These are phyloP conservation scores for Drosophila formosana DNA, from an alignment of 2,888 invertebrate species.

Conservation along the genomic window DNA sequence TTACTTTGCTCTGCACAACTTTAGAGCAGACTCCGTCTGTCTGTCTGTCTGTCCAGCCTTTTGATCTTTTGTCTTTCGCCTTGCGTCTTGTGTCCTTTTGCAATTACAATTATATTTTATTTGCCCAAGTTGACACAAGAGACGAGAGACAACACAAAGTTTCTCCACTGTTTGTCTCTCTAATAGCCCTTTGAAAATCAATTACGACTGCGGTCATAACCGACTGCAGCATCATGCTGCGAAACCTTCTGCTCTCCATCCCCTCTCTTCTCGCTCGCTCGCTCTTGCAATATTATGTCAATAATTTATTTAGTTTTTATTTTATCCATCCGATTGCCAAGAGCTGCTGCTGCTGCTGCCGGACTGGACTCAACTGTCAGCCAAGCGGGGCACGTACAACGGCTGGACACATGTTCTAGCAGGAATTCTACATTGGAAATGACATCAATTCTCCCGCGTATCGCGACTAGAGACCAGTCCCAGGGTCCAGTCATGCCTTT, in stretches of 20 bases:
- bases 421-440: conserved; percentile 81
- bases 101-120: conserved; percentile 78
- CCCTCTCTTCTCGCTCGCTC: not conserved
- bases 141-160: conserved; percentile 39
- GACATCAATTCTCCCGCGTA: conserved; percentile 80
- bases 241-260: not conserved
- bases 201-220: conserved; percentile 73
- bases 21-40: conserved; percentile 26
- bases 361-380: not conserved
- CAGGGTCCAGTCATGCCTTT: conserved; percentile 39
- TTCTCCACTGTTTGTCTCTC: conserved; percentile 38
- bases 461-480: conserved; percentile 23
- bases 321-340: conserved; percentile 24
- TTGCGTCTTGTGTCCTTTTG: conserved; percentile 68
- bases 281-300: conserved; percentile 70
- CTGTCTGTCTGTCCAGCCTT: conserved; percentile 39
- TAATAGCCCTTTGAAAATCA: conserved; percentile 74
- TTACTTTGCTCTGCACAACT: conserved; percentile 63
- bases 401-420: conserved; percentile 82
- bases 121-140: conserved; percentile 72
- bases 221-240: conserved; percentile 21
- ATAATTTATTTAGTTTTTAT: conserved; percentile 74
- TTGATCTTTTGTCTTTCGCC: conserved; percentile 72
- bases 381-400: conserved; percentile 63
- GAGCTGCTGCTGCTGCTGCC: not conserved